Conservation (phyloP, 2,797 vertebrate genomes). For the Lateolabrax maculatus region DNA sequence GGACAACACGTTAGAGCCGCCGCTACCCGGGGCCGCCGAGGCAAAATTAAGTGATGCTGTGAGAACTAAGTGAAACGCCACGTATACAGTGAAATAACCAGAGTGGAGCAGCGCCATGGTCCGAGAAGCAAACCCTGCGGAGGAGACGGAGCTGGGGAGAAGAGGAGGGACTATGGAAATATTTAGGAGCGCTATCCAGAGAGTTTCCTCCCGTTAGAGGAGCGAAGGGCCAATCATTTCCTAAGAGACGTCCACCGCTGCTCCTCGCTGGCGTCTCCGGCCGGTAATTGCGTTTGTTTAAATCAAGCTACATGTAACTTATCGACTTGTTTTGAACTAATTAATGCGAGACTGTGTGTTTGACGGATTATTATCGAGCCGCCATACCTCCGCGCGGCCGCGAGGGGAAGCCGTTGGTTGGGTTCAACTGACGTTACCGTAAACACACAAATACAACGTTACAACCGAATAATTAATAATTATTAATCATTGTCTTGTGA, state of each 20-base stretch:
- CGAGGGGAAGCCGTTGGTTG: conserved; percentile 24
- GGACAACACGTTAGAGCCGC: conserved; percentile 46
- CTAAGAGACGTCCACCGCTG: not conserved
- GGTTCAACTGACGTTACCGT: conserved; percentile 55
- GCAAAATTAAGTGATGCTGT: conserved; percentile 7
- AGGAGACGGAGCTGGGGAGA: conserved; percentile 35
- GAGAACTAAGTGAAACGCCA: conserved; percentile 78
- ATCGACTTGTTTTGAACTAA: not conserved
- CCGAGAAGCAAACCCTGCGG: conserved; percentile 11
- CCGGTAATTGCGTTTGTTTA: not conserved
- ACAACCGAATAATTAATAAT: not conserved
- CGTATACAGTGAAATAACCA: conserved; percentile 77
- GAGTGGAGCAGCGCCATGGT: conserved; percentile 83
- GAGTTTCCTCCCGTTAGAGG: conserved; percentile 34
- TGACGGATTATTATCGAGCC: accelerated
- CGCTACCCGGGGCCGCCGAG: conserved; percentile 34
- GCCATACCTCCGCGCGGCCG: not conserved
- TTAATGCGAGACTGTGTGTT: not conserved
- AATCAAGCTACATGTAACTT: not conserved
- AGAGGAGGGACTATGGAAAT: conserved; percentile 62
- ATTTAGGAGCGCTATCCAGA: conserved; percentile 13
- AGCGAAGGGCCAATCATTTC: not conserved
- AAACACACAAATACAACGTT: conserved; percentile 17
- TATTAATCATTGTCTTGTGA: not conserved
- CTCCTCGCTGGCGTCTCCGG: accelerated